Conservation (phyloP, 2,797 vertebrate species). For the Myotis daubentonii region DNA sequence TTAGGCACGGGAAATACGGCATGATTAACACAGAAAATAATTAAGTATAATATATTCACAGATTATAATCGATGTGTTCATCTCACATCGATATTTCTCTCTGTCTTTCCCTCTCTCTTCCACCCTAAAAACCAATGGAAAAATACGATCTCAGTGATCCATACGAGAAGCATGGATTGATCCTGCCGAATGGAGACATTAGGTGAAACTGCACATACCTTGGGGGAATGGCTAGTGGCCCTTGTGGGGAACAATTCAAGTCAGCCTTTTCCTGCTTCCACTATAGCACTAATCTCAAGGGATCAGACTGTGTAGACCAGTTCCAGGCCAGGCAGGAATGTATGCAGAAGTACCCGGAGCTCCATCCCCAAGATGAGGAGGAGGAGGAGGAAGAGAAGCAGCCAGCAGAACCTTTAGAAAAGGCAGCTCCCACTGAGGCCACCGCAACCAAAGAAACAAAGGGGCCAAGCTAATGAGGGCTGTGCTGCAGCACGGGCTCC, state of each 20-base stretch:
- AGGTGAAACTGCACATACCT: slow-evolving; percentile 99
- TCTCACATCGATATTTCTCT: too few species aligned
- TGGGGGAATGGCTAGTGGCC: slow-evolving; percentile 98
- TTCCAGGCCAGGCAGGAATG: too few species aligned
- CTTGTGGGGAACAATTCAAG: slow-evolving; percentile 97
- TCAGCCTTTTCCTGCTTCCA: slow-evolving; percentile 98
- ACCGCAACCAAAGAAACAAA: too few species aligned
- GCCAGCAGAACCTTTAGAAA: too few species aligned
- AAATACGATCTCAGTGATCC: too few species aligned
- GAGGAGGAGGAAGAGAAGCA: too few species aligned
- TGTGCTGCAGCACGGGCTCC: slow-evolving; percentile 65
- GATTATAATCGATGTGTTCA: neutral
- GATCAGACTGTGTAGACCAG: slow-evolving; percentile 89
- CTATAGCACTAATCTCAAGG: slow-evolving; percentile 96
- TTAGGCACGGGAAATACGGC: neutral
- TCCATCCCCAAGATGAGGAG: too few species aligned
- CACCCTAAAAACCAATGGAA: too few species aligned
- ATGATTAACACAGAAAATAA: slow-evolving; percentile 17
- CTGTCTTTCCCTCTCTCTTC: too few species aligned
- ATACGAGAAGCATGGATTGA: slow-evolving; percentile 86
- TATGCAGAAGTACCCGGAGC: too few species aligned
- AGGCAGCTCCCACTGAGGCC: too few species aligned
- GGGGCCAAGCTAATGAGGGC: too few species aligned
- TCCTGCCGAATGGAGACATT: slow-evolving; percentile 95
- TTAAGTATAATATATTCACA: neutral